phyloP scores from a whole-genome alignment of 1,140 invertebrate species.

The Heliconius hermathena region DNA sequence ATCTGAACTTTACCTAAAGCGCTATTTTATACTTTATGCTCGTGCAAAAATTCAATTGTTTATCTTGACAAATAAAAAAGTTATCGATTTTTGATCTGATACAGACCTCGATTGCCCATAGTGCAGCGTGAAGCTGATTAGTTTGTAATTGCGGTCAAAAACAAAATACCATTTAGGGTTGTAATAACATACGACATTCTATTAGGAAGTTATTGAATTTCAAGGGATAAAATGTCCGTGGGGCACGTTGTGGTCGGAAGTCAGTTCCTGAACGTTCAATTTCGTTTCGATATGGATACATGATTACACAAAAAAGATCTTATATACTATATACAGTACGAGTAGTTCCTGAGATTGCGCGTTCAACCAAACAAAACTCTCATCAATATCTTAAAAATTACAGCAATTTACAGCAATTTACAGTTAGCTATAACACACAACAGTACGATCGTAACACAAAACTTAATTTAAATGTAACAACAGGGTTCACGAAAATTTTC shows the following conservation, averaged over 20 bases:
- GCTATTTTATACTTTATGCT: too few species aligned
- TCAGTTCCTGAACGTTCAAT: conserved; percentile 14
- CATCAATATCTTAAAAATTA: not conserved
- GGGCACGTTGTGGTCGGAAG: conserved; percentile 30
- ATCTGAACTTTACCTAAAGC: too few species aligned
- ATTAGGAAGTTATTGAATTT: conserved; percentile 27
- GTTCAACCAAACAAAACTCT: too few species aligned
- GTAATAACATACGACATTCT: conserved; percentile 22
- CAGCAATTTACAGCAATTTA: not conserved
- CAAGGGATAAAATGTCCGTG: conserved; percentile 25
- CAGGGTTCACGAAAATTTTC: conserved; percentile 22
- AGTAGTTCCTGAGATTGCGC: not conserved
- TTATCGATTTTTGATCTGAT: too few species aligned
- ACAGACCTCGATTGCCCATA: too few species aligned
- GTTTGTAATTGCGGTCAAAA: not conserved
- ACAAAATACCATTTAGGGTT: conserved; percentile 5
- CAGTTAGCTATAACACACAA: not conserved
- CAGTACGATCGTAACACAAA: not conserved
- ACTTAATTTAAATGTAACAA: not conserved
- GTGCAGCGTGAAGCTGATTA: too few species aligned
- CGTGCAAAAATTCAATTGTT: too few species aligned
- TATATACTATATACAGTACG: not conserved
- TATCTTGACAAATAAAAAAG: too few species aligned
- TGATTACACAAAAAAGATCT: not conserved
- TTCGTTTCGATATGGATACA: too few species aligned